Base-by-base conservation (phyloP, 2,113 vertebrate species). In the Prionailurus bengalensis region DNA sequence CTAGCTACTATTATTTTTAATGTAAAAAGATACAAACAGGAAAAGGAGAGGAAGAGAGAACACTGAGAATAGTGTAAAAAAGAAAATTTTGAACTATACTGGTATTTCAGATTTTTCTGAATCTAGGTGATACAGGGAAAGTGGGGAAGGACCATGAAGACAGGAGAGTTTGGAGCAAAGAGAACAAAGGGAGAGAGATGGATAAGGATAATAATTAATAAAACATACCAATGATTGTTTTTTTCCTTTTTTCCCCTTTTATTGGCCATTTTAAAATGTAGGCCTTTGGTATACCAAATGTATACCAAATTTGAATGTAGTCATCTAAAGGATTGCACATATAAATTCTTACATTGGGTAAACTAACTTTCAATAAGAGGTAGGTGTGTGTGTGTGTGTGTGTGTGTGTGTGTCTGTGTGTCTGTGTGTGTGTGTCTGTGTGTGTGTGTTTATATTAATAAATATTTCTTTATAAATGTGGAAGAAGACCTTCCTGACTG, bases 1-100 rank as follows among this genome's bases (percentile, higher is more conserved):
- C 14, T 51, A 73, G 25, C n/a, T 63, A 65, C n/a, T 85, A 78
- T 88, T 48, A 87, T 95, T 86, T 93, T 61, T 70, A 94, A 90
- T 45, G 15, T 15, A 45, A 76, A 88, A 96, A 66, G 12, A n/a
- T 95, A 70, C 84, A 86, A 94, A 87, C 9, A 85, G 42, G 13
- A 82, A 85, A 93, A 93, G 76, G 12, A 21, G 33, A 91, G 11
- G 12, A 4, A 68, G n/a, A 78, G 25, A 91, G 65, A 61, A 58
- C 55, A 58, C 63, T 63, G 15, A 87, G 33, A 90, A 70, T 15
- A 76, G 42, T 76, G 14, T 76, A 76, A 76, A 76, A 45, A 27
- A 14, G 42, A 45, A 45, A 76, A 29, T 76, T 76, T 16, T 76
- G 42, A 76, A 76, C 42, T 76, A 45, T 76, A 4, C 25, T 76